These are phyloP conservation scores for Caracal caracal DNA, from an alignment of 2,113 vertebrate genomes.

Conservation along the genomic window DNA sequence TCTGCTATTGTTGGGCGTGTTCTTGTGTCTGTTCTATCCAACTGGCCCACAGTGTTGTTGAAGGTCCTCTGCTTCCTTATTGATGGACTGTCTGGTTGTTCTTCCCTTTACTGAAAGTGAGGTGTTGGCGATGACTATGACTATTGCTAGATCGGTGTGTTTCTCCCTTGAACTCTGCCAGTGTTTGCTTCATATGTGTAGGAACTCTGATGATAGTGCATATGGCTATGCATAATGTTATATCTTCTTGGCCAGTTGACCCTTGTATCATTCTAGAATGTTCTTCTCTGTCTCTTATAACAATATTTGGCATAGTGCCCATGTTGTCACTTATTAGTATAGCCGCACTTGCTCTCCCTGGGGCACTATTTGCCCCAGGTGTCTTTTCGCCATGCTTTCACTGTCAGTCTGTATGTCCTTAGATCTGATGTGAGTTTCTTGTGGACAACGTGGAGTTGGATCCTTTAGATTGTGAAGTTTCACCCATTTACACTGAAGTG, in stretches of 20 bases:
- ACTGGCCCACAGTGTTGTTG: not conserved
- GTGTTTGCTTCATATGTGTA: not conserved
- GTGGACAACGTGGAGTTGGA: too few species aligned
- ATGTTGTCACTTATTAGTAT: too few species aligned
- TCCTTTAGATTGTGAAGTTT: too few species aligned
- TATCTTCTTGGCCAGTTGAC: not conserved
- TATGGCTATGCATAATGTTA: not conserved
- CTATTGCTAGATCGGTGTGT: not conserved
- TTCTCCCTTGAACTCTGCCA: not conserved
- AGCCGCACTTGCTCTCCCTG: too few species aligned
- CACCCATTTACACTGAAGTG: too few species aligned
- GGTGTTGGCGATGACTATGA: not conserved
- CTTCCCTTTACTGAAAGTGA: not conserved
- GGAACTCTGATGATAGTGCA: not conserved
- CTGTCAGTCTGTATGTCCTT: too few species aligned
- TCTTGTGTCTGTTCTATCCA: not conserved
- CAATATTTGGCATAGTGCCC: too few species aligned
- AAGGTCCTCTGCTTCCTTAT: not conserved
- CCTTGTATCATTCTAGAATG: not conserved
- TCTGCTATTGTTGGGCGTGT: not conserved
- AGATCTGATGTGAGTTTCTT: too few species aligned
- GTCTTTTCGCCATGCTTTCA: too few species aligned
- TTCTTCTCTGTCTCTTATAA: too few species aligned
- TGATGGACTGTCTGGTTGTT: not conserved
- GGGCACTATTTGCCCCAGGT: too few species aligned